Conservation (phyloP, 2,113 vertebrate genomes). For the Sula dactylatra region DNA sequence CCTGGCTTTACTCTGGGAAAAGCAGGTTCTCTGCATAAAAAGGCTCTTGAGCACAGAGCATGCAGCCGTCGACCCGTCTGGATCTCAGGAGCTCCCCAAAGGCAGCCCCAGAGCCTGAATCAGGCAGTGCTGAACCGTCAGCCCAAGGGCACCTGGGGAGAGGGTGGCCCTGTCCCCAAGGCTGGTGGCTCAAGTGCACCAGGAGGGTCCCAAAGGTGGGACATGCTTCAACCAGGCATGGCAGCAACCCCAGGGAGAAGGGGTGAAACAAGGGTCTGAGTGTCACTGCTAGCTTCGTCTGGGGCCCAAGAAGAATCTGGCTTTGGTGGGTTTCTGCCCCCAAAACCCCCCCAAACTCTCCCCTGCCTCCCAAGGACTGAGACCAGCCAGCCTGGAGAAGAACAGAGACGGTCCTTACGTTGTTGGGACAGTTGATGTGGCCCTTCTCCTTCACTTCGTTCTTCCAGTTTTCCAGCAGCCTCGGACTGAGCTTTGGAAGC, state of each 20-base stretch:
- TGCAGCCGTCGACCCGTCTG: rapidly evolving
- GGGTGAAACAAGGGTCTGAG: background rate
- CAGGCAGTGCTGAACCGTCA: background rate
- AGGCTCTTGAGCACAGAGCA: background rate
- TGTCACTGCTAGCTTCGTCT: background rate
- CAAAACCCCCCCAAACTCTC: background rate
- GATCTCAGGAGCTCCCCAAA: background rate
- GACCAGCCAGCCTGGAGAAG: rapidly evolving
- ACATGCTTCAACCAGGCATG: rapidly evolving
- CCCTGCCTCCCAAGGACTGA: background rate
- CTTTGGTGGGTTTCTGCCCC: background rate
- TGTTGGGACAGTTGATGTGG: slow-evolving; percentile 93
- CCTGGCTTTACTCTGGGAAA: background rate
- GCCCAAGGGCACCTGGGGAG: background rate
- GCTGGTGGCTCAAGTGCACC: background rate
- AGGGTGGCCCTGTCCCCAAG: background rate
- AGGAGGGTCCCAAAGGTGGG: background rate
- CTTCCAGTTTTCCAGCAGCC: slow-evolving; percentile 92
- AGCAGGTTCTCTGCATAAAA: background rate
- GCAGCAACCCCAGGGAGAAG: background rate
- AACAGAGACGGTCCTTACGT: slow-evolving; percentile 73
- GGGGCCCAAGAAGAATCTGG: background rate
- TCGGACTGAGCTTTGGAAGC: slow-evolving; percentile 90
- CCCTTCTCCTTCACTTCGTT: slow-evolving; percentile 95
- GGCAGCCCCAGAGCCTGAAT: background rate